These are phyloP conservation scores for Elaphurus davidianus DNA, from an alignment of 2,113 vertebrate genomes.

Conservation along the genomic window DNA sequence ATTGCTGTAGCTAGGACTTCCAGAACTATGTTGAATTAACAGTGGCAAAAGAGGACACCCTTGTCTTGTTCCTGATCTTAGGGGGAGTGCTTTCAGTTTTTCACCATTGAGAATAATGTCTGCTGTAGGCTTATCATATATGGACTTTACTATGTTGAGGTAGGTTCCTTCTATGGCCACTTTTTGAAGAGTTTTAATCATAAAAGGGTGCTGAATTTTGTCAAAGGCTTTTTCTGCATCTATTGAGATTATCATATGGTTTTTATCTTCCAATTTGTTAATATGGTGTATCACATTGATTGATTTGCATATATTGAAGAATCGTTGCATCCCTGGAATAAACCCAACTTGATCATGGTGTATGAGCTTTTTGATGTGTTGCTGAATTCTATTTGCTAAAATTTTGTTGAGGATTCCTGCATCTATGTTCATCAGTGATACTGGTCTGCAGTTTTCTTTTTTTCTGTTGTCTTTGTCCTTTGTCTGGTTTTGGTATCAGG, in stretches of 20 bases:
- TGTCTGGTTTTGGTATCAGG: background rate
- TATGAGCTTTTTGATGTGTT: background rate
- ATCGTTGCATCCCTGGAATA: background rate
- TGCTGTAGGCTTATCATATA: background rate
- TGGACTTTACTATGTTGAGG: background rate
- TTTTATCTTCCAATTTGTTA: background rate
- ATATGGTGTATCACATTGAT: background rate
- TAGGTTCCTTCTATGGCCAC: background rate
- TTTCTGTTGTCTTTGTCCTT: background rate
- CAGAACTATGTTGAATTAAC: background rate
- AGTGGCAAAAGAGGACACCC: background rate
- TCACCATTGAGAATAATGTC: background rate
- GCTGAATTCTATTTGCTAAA: background rate
- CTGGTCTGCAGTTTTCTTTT: background rate
- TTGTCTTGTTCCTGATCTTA: background rate
- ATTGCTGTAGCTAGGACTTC: background rate
- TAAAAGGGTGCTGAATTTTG: background rate
- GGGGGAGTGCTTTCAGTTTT: background rate
- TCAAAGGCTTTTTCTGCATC: background rate
- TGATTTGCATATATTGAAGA: background rate
- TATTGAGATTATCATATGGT: background rate
- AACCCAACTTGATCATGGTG: background rate
- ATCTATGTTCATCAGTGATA: background rate
- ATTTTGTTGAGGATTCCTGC: background rate
- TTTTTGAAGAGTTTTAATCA: background rate